Evolutionary conservation across 1,140 invertebrate genomes (phyloP).

Genomic region (Ephestia elutella): DNA sequence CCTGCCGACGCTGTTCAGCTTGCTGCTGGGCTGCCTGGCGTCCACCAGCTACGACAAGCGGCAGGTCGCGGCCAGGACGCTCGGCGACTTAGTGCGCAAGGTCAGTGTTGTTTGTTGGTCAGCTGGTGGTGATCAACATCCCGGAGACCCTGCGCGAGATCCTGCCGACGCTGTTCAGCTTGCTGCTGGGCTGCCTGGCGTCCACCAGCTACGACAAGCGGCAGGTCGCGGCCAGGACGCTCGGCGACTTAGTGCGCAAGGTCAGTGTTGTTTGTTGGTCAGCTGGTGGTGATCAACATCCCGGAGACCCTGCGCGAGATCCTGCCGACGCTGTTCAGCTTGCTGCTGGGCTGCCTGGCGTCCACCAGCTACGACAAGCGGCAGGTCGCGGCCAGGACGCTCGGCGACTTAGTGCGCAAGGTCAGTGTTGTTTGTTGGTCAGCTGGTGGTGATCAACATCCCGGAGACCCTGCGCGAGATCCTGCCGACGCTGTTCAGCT

Average conservation of each 20-base stretch:
- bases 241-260: conserved; percentile 98
- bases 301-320: conserved; percentile 96
- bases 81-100: conserved; percentile 98
- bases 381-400: conserved; percentile 94
- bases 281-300: conserved; percentile 96
- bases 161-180: conserved; percentile 93
- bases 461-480: conserved; percentile 96
- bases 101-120: conserved; percentile 22
- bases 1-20: conserved; percentile 93
- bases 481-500: conserved; percentile 93
- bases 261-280: conserved; percentile 22
- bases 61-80: conserved; percentile 94
- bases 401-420: conserved; percentile 98
- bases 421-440: conserved; percentile 22
- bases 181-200: conserved; percentile 93
- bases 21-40: conserved; percentile 93
- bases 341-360: conserved; percentile 93
- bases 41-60: conserved; percentile 97
- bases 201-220: conserved; percentile 97
- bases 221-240: conserved; percentile 94
- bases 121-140: conserved; percentile 96
- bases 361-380: conserved; percentile 97
- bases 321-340: conserved; percentile 93
- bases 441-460: conserved; percentile 96
- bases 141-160: conserved; percentile 96